Conservation (phyloP, 1,140 invertebrate genomes). For the Cotesia vestalis region DNA sequence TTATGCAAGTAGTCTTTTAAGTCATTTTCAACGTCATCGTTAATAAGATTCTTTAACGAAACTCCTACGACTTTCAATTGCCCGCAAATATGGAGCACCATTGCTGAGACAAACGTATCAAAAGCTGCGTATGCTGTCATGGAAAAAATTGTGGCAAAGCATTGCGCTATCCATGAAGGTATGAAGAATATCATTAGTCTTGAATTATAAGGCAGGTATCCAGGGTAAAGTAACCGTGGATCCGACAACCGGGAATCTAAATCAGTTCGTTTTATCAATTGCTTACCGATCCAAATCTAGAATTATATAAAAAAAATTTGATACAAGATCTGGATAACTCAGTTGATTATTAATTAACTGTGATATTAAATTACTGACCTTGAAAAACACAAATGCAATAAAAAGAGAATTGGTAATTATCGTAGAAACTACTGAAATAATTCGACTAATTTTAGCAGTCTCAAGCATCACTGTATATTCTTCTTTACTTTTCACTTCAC, state of each 20-base stretch:
- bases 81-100: slow-evolving; percentile 65
- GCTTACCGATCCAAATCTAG: slow-evolving; percentile 31
- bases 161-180: slow-evolving; percentile 61
- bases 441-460: slow-evolving; percentile 30
- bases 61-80: slow-evolving; percentile 55
- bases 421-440: slow-evolving; percentile 30
- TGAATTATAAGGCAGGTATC: slow-evolving; percentile 57
- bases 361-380: slow-evolving; percentile 4
- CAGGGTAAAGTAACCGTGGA: slow-evolving; percentile 33
- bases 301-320: neutral
- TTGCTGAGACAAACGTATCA: slow-evolving; percentile 62
- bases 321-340: too few relatives aligned
- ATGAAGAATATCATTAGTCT: slow-evolving; percentile 60
- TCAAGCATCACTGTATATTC: slow-evolving; percentile 32
- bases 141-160: slow-evolving; percentile 50
- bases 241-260: slow-evolving; percentile 34
- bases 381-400: slow-evolving; percentile 31
- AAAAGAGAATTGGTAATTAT: slow-evolving; percentile 33
- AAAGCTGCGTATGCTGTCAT: slow-evolving; percentile 61
- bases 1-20: neutral
- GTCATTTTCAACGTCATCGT: neutral
- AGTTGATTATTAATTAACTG: neutral
- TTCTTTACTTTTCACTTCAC: slow-evolving; percentile 8
- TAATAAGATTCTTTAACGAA: slow-evolving; percentile 30
- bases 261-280: slow-evolving; percentile 25